phyloP scores from a whole-genome alignment of 2,888 invertebrate species.

The Panzeria rudis region DNA sequence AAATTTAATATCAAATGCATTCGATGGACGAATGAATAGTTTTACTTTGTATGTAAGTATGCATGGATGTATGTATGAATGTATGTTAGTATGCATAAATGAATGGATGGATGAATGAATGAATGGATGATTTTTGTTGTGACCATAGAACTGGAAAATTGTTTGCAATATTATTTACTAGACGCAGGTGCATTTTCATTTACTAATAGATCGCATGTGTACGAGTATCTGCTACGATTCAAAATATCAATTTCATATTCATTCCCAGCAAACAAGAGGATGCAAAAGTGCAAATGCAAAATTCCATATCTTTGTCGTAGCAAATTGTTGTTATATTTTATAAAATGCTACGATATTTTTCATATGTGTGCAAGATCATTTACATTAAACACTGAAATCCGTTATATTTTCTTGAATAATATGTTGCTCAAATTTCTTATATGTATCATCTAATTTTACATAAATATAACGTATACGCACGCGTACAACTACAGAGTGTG shows the following conservation, averaged over 20 bases:
- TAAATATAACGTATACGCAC: too few relatives aligned
- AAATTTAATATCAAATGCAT: slow-evolving; percentile 46
- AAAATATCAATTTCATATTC: slow-evolving; percentile 69
- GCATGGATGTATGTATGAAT: background rate
- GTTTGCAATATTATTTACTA: slow-evolving; percentile 70
- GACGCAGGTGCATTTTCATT: slow-evolving; percentile 70
- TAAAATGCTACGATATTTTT: too few relatives aligned
- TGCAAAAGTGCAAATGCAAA: background rate
- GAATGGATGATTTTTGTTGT: slow-evolving; percentile 71
- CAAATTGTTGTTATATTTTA: too few relatives aligned
- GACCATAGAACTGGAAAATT: slow-evolving; percentile 70
- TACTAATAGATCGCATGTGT: slow-evolving; percentile 38
- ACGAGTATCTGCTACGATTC: slow-evolving; percentile 45
- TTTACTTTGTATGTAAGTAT: background rate
- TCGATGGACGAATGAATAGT: slow-evolving; percentile 33
- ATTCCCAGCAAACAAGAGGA: slow-evolving; percentile 33
- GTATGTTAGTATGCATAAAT: slow-evolving; percentile 8
- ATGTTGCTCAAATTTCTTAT: too few relatives aligned
- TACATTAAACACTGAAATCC: too few relatives aligned
- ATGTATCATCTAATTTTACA: too few relatives aligned
- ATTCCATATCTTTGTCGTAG: too few relatives aligned
- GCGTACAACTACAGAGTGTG: too few relatives aligned
- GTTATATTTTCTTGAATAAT: too few relatives aligned
- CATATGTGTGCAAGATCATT: too few relatives aligned
- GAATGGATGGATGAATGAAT: slow-evolving; percentile 46